A percentile compares a stretch with the other conserved stretches of the same genome.
Evolutionary conservation across 1,140 invertebrate species (phyloP).

Genomic region (Trichoplusia ni): DNA sequence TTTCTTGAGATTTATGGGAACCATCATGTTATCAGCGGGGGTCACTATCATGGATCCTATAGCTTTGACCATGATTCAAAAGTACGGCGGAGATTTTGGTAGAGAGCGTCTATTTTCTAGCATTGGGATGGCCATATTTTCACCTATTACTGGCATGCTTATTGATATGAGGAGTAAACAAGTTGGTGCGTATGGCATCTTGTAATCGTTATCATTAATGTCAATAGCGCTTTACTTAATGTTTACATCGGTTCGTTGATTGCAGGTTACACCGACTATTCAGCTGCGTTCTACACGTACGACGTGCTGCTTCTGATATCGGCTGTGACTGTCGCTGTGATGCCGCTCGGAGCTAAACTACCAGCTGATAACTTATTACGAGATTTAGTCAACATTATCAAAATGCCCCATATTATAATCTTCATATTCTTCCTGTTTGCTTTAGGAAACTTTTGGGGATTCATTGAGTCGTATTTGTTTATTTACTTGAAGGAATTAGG

Average conservation of each 20-base stretch:
- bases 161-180: conserved; percentile 86
- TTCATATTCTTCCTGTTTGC: conserved; percentile 90
- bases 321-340: conserved; percentile 85
- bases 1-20: conserved; percentile 87
- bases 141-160: conserved; percentile 89
- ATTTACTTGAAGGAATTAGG: conserved; percentile 91
- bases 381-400: conserved; percentile 87
- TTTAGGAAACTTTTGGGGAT: conserved; percentile 91
- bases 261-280: conserved; percentile 89
- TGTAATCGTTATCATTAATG: conserved; percentile 68
- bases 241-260: conserved; percentile 62
- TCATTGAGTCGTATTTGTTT: conserved; percentile 92
- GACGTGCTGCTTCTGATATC: conserved; percentile 87
- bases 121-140: conserved; percentile 90
- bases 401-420: conserved; percentile 87
- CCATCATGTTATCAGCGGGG: conserved; percentile 87
- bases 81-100: conserved; percentile 90
- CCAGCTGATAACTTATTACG: conserved; percentile 87
- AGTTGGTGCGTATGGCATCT: conserved; percentile 74
- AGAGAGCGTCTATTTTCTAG: conserved; percentile 90
- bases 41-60: conserved; percentile 93
- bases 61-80: conserved; percentile 89
- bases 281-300: conserved; percentile 89
- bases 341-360: conserved; percentile 87
- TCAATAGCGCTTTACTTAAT: conserved; percentile 61